Base-by-base conservation (phyloP, 2,113 vertebrate species). In the Siniperca knerii region DNA sequence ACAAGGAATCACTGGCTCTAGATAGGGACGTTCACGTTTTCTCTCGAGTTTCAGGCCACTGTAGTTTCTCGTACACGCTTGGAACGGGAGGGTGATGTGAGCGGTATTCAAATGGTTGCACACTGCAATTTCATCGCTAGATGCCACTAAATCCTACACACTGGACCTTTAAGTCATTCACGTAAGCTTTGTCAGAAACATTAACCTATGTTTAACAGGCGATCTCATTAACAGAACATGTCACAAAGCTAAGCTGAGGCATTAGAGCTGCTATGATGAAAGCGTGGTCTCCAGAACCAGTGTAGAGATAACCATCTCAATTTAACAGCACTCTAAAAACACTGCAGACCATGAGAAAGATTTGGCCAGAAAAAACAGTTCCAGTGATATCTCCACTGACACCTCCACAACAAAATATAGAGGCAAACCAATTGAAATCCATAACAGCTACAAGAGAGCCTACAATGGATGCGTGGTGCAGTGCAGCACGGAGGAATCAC, bases 401-500 rank as follows among this genome's bases (percentile, higher is more conserved):
- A 18, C n/a, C 61, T 73, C 21, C 37, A 58, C 33, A 52, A 65
- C 54, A 66, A 65, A 70, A 75, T 42, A 42, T 2, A 67, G 23
- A 69, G 7, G 50, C 10, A 23, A 69, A 67, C 18, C n/a, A 13
- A 55, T 42, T 52, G 11, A 12, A 70, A 5, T 74, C 72, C 29
- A 65, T 25, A 70, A 77, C 2, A 77, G 80, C 40, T 46, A 46
- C 4, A 20, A n/a, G 33, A 62, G 10, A 25, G 25, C 23, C 20
- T 37, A 13, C 35, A 13, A 9, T 23, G 74, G 25, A 58, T 5
- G 52, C 62, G 1, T 15, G n/a, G 40, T 46, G 76, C 61, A 48
- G 70, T 7, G 66, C 25, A 58, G 20, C 9, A 0, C 6, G 16
- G n/a, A 23, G 10, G 20, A 15, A 1, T 95, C 83, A 96, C 57